Evolutionary conservation across 1,140 invertebrate species (phyloP).

Genomic region (Parapsyche elsis): DNA sequence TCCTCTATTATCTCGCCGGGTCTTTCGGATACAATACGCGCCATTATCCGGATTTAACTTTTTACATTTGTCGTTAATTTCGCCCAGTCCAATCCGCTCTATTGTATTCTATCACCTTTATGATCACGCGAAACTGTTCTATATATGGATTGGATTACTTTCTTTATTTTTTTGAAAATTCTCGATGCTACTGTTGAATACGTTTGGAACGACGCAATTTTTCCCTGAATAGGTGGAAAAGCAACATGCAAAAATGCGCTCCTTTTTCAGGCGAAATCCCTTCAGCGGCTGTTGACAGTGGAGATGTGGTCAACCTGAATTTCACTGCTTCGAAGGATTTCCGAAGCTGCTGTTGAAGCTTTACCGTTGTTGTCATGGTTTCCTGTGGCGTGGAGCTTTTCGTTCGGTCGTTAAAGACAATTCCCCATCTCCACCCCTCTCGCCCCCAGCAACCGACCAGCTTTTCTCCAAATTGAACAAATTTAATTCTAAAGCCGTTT

Average conservation of each 20-base stretch:
- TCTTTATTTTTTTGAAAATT: too few relatives aligned
- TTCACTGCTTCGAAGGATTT: not conserved
- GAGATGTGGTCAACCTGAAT: constrained; percentile 4
- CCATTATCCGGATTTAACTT: constrained; percentile 31
- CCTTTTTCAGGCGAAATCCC: too few relatives aligned
- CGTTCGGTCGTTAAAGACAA: constrained; percentile 14
- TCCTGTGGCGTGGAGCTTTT: not conserved
- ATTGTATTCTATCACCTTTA: constrained; percentile 7
- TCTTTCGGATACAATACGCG: constrained; percentile 26
- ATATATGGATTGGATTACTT: too few relatives aligned
- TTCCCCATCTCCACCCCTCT: not conserved
- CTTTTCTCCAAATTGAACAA: constrained; percentile 35
- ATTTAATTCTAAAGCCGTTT: constrained; percentile 33
- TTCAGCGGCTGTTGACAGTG: too few relatives aligned
- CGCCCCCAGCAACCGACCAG: not conserved
- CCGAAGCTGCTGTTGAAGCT: not conserved
- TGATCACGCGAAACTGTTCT: not conserved
- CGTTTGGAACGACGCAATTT: too few relatives aligned
- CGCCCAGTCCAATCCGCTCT: not conserved
- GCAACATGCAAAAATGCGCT: too few relatives aligned
- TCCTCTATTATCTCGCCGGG: constrained; percentile 28
- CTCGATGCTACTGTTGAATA: too few relatives aligned
- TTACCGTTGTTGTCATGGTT: not conserved
- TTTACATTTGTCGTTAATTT: constrained; percentile 34
- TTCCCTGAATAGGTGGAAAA: too few relatives aligned